Conservation (phyloP, 2,888 invertebrate species). For the Baronia brevicornis region DNA sequence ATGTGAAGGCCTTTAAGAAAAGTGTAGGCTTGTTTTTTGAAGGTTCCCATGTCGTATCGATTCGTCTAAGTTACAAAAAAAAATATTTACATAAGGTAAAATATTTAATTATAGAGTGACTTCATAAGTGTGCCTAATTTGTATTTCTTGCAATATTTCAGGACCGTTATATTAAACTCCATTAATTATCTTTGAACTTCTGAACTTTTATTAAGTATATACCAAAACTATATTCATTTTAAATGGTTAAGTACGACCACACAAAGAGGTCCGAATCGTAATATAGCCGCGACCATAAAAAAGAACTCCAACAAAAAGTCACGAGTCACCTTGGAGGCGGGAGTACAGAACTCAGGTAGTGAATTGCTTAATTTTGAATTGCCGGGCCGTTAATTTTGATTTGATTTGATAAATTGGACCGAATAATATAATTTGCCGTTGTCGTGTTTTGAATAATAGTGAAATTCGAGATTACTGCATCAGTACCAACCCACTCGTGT, state of each 20-base stretch:
- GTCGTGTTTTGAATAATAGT: slow-evolving; percentile 1
- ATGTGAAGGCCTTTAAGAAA: too few relatives aligned
- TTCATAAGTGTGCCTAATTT: too few relatives aligned
- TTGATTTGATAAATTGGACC: slow-evolving; percentile 39
- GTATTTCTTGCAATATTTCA: too few relatives aligned
- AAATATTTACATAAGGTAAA: too few relatives aligned
- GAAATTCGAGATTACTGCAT: too few relatives aligned
- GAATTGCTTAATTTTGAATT: slow-evolving; percentile 65
- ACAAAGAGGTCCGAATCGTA: slow-evolving; percentile 60
- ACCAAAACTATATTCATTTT: background rate
- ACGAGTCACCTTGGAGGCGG: slow-evolving; percentile 63
- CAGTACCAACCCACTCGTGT: too few relatives aligned
- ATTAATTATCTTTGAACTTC: background rate
- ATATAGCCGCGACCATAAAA: slow-evolving; percentile 47
- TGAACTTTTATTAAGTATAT: background rate
- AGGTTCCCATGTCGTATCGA: too few relatives aligned
- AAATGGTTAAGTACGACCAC: slow-evolving; percentile 29
- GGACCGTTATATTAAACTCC: background rate
- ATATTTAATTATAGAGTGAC: too few relatives aligned
- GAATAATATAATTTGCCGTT: slow-evolving; percentile 22
- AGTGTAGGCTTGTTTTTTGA: too few relatives aligned
- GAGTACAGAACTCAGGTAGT: slow-evolving; percentile 70
- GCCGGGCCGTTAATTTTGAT: slow-evolving; percentile 37
- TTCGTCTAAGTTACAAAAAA: too few relatives aligned
- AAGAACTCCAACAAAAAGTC: slow-evolving; percentile 55